Percentiles rank a stretch among this genome's conserved stretches.
Conservation (phyloP, 2,113 vertebrate genomes). For the Misgurnus anguillicaudatus region DNA sequence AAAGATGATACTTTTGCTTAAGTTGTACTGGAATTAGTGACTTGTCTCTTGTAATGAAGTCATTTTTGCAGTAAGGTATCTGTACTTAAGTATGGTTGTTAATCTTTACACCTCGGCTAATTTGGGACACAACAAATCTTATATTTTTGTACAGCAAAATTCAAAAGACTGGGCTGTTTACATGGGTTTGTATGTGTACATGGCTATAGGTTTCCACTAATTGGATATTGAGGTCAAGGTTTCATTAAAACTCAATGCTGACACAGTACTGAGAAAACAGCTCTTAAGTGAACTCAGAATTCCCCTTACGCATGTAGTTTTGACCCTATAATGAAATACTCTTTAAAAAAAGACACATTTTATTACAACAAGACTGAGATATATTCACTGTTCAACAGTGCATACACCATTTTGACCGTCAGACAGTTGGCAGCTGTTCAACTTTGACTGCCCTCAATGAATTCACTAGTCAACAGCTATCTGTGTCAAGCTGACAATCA, state of each 20-base stretch:
- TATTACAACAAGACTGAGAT: neutral
- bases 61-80: no score
- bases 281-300: neutral
- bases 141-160: no score
- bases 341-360: neutral
- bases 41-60: no score
- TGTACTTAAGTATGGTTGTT: no score
- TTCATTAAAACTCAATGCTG: neutral
- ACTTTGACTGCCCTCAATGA: constrained; percentile 28
- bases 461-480: constrained; percentile 36
- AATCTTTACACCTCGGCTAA: no score
- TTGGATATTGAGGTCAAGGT: neutral
- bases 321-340: neutral
- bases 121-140: no score
- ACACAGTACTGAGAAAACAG: neutral
- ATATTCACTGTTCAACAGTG: constrained; percentile 1
- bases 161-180: no score
- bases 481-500: constrained; percentile 42
- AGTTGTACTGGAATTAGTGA: no score
- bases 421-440: constrained; percentile 19
- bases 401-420: constrained; percentile 8
- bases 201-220: no score
- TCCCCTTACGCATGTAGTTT: no score
- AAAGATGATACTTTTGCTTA: no score
- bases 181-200: no score